Conservation (phyloP, 2,797 vertebrate genomes). For the Cryptoblepharus egeriae region DNA sequence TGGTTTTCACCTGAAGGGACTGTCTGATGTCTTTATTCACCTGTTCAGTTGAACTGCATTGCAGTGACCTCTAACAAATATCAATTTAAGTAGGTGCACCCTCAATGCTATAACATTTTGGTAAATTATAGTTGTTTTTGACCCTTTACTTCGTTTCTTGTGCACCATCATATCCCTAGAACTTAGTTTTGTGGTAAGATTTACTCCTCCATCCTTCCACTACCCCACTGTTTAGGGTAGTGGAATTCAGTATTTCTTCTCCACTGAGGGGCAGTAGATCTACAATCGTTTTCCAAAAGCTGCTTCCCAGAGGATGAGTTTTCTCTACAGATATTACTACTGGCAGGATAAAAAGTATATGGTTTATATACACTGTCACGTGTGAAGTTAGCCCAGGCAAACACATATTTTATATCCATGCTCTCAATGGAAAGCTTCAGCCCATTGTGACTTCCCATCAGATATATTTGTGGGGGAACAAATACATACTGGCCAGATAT, state of each 20-base stretch:
- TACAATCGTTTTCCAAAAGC: not conserved
- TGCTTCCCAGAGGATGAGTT: not conserved
- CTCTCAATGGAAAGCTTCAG: not conserved
- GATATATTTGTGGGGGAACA: not conserved
- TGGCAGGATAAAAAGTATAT: not conserved
- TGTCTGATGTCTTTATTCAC: no score
- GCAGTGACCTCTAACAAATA: no score
- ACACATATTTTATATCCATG: not conserved
- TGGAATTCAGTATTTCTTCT: not conserved
- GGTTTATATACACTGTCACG: not conserved
- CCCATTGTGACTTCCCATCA: not conserved
- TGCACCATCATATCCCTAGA: not conserved
- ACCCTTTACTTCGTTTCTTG: no score
- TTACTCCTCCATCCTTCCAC: not conserved
- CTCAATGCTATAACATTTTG: not conserved
- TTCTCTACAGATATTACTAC: not conserved
- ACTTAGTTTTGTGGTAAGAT: not conserved
- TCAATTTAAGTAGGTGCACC: not conserved
- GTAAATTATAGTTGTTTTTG: no score
- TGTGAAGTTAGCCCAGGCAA: not conserved
- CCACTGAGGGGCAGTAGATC: not conserved
- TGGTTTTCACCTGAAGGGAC: no score
- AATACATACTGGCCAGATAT: not conserved
- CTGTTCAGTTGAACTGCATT: no score
- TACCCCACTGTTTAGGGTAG: not conserved